phyloP scores from a whole-genome alignment of 2,888 invertebrate species.

The Caenorhabditis imperialis region DNA sequence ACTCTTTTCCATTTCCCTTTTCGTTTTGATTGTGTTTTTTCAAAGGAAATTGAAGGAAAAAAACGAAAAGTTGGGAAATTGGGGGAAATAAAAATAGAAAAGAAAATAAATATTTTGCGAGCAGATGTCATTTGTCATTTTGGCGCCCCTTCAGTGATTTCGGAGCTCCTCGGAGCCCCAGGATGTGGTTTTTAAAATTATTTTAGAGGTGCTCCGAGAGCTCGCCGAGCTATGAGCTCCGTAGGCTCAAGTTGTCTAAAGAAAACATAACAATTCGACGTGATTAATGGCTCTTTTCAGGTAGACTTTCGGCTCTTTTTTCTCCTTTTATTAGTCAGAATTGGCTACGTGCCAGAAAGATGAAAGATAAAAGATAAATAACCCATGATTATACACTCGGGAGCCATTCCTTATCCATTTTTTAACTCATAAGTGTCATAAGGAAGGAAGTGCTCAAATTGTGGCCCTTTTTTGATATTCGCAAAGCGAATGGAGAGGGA shows the following conservation, averaged over 20 bases:
- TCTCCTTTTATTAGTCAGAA: constrained; percentile 1
- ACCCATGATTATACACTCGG: constrained; percentile 1
- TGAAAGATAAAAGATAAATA: constrained; percentile 1
- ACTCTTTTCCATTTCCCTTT: constrained; percentile 1
- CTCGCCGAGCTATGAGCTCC: no score
- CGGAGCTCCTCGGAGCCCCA: background rate
- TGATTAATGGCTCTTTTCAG: constrained; percentile 6
- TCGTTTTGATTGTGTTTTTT: no score
- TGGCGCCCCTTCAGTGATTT: constrained; percentile 2
- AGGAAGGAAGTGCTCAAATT: no score
- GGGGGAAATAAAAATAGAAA: no score
- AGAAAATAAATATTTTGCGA: background rate
- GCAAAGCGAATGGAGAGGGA: no score
- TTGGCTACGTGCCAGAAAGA: constrained; percentile 7
- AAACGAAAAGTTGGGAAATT: no score
- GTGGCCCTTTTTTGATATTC: no score
- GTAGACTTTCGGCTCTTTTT: constrained; percentile 6
- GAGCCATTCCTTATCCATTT: no score
- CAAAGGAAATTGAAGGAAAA: no score
- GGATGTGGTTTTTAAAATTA: background rate
- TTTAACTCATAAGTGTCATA: no score
- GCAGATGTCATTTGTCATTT: constrained; percentile 33
- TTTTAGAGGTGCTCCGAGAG: background rate
- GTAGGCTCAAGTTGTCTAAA: no score
- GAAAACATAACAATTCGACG: constrained; percentile 19